Conservation (phyloP, 2,113 vertebrate genomes). For the Petroica traversi region DNA sequence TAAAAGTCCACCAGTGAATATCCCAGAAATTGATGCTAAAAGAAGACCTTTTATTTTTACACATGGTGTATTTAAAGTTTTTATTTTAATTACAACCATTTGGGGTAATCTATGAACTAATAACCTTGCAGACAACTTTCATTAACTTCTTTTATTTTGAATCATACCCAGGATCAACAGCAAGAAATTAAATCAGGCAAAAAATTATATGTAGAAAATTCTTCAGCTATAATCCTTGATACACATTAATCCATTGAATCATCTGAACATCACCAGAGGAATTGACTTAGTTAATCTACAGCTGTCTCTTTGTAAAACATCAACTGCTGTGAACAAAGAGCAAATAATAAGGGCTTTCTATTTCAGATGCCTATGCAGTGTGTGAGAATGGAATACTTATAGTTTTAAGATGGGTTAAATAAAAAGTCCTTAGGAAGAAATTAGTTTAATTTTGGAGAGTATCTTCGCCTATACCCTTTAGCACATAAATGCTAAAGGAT, state of each 20-base stretch:
- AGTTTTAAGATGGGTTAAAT: neutral
- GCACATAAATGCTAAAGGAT: neutral
- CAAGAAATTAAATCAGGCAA: neutral
- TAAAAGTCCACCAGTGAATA: neutral
- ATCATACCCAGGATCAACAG: neutral
- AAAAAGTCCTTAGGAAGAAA: neutral
- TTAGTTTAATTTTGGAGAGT: neutral
- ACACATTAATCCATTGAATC: neutral
- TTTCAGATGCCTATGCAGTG: neutral
- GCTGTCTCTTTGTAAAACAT: neutral
- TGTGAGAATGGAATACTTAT: neutral
- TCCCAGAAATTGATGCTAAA: neutral
- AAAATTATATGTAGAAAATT: neutral
- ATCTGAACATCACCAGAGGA: neutral
- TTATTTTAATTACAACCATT: neutral
- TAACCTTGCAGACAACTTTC: neutral
- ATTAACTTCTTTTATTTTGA: neutral
- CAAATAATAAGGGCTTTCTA: neutral
- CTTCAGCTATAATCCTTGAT: neutral
- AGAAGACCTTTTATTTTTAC: neutral
- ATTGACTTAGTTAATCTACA: neutral
- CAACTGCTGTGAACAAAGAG: neutral
- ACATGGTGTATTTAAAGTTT: neutral
- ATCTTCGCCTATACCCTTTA: neutral
- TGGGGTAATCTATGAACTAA: neutral